Percentiles rank a stretch among this genome's conserved stretches.
phyloP scores from a whole-genome alignment of 2,888 invertebrate genomes.

The Caenorhabditis zanzibari region DNA sequence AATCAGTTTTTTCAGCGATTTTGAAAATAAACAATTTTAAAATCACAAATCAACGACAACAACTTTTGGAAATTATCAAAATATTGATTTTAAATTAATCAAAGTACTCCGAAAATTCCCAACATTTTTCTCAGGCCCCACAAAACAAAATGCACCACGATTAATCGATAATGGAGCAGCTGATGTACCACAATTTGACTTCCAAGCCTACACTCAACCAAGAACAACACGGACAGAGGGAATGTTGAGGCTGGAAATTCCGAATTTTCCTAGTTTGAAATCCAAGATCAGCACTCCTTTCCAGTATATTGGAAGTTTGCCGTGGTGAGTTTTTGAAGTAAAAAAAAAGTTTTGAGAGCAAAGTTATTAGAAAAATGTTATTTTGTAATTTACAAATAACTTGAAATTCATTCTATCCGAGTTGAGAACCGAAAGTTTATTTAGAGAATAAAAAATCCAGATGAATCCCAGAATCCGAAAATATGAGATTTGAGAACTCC shows the following conservation, averaged over 20 bases:
- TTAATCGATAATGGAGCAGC: constrained; percentile 58
- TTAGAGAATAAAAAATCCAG: too few relatives aligned
- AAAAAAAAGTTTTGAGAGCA: background rate
- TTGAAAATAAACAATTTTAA: too few relatives aligned
- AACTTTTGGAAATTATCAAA: too few relatives aligned
- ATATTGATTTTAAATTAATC: too few relatives aligned
- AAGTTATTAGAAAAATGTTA: background rate
- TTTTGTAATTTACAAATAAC: too few relatives aligned
- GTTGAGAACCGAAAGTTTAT: too few relatives aligned
- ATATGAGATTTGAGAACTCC: too few relatives aligned
- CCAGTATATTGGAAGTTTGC: constrained; percentile 77
- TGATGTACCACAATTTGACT: constrained; percentile 43
- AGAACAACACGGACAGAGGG: constrained; percentile 71
- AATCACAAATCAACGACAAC: too few relatives aligned
- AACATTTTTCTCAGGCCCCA: constrained; percentile 29
- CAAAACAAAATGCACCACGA: constrained; percentile 32
- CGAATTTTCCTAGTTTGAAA: constrained; percentile 70
- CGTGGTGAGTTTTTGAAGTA: constrained; percentile 70
- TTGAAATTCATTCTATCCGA: too few relatives aligned
- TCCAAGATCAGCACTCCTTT: constrained; percentile 74
- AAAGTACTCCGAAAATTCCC: too few relatives aligned
- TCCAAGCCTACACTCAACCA: constrained; percentile 47
- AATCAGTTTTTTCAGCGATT: too few relatives aligned
- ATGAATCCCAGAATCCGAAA: too few relatives aligned
- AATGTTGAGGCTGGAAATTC: constrained; percentile 74